Evolutionary conservation across 2,113 vertebrate genomes (phyloP).

Genomic region (Periophthalmodon schlosseri): DNA sequence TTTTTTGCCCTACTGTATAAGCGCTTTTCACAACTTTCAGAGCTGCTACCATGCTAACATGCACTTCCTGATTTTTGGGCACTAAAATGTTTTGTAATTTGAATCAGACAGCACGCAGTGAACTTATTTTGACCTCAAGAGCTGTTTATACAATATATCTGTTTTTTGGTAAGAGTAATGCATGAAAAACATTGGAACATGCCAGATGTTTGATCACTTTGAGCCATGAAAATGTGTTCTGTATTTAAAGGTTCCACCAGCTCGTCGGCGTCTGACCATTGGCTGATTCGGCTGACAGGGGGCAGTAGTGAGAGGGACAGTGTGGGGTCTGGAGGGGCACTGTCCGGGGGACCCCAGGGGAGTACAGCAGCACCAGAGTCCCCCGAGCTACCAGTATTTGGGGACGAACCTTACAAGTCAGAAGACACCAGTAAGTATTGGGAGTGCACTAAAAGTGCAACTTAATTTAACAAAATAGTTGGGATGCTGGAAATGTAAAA

Average conservation of each 20-base stretch:
- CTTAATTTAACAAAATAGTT: not conserved
- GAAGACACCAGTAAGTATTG: slow-evolving; percentile 73
- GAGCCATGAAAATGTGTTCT: not conserved
- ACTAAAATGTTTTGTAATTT: too few species aligned
- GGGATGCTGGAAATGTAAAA: not conserved
- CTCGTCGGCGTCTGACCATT: slow-evolving; percentile 84
- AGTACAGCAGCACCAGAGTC: slow-evolving; percentile 49
- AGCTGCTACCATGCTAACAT: too few species aligned
- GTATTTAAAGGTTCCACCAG: slow-evolving; percentile 78
- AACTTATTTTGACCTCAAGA: too few species aligned
- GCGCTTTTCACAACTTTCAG: too few species aligned
- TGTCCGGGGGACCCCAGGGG: slow-evolving; percentile 17
- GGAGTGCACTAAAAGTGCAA: not conserved
- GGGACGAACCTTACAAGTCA: slow-evolving; percentile 46
- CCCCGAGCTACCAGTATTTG: slow-evolving; percentile 71
- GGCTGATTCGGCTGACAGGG: slow-evolving; percentile 81
- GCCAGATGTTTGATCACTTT: too few species aligned
- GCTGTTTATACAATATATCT: too few species aligned
- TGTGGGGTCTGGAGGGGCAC: slow-evolving; percentile 62
- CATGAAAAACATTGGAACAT: too few species aligned
- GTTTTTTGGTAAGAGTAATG: too few species aligned
- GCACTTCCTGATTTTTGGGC: too few species aligned
- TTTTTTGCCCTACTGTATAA: too few species aligned
- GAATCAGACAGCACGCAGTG: too few species aligned
- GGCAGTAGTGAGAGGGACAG: slow-evolving; percentile 57